These are phyloP conservation scores for Ptychodera flava DNA, from an alignment of 35 echinoderm and acorn worm species.

Conservation along the genomic window DNA sequence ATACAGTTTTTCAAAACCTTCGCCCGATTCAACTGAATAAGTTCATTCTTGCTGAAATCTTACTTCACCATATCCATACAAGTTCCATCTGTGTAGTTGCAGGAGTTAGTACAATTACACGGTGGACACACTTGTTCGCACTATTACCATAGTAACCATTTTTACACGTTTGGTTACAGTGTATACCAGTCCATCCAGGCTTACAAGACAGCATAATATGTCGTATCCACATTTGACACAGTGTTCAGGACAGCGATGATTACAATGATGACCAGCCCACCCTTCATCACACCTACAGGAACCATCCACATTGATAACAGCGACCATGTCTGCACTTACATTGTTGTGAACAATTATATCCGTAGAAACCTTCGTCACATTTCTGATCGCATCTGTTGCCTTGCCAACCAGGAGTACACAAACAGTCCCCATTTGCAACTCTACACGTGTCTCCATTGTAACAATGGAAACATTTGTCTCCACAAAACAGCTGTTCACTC, in stretches of 20 bases:
- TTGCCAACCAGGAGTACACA: not conserved
- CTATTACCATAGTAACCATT: not conserved
- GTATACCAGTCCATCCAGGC: not conserved
- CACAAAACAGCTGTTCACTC: not conserved
- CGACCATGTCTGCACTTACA: constrained; percentile 6
- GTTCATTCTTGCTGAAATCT: too few relatives aligned
- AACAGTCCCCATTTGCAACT: not conserved
- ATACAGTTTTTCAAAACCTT: too few relatives aligned
- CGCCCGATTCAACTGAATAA: too few relatives aligned
- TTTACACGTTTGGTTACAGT: not conserved
- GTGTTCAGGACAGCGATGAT: not conserved
- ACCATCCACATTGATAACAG: constrained; percentile 26
- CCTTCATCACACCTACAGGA: constrained; percentile 16
- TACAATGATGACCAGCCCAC: constrained; percentile 22
- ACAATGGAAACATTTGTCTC: not conserved
- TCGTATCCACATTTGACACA: not conserved
- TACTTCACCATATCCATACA: too few relatives aligned
- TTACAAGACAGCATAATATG: not conserved
- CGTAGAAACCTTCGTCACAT: constrained; percentile 6
- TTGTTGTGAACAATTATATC: constrained; percentile 11
- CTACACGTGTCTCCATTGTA: not conserved
- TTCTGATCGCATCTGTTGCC: not conserved
- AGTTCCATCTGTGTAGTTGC: too few relatives aligned
- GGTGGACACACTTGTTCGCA: not conserved
- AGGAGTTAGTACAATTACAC: not conserved